Percentiles rank a stretch among this genome's conserved stretches.
phyloP scores from a whole-genome alignment of 1,140 invertebrate species.

The Drosophila busckii region DNA sequence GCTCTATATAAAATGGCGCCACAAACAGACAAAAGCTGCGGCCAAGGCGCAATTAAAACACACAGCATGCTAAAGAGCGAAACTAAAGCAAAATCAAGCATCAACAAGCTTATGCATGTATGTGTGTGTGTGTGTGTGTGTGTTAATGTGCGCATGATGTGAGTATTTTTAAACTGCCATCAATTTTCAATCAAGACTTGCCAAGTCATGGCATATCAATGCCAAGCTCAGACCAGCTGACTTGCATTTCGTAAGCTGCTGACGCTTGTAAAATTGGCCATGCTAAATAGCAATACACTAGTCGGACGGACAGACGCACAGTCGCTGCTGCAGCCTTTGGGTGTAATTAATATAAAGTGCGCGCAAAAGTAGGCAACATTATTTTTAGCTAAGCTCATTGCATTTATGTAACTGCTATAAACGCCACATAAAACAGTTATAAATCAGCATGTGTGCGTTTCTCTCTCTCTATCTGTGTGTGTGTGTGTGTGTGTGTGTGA shows the following conservation, averaged over 20 bases:
- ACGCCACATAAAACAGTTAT: constrained; percentile 26
- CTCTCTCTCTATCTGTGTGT: neutral
- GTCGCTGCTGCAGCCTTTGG: no score
- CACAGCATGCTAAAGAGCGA: no score
- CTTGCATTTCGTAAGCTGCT: neutral
- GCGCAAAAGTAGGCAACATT: no score
- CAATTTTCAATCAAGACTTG: constrained; percentile 28
- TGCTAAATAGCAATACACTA: neutral
- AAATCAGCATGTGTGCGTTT: neutral
- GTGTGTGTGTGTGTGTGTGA: constrained; percentile 13
- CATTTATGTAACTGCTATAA: constrained; percentile 12
- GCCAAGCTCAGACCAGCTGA: neutral
- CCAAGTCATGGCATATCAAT: neutral
- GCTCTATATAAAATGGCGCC: no score
- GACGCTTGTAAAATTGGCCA: constrained; percentile 31
- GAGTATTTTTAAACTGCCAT: constrained; percentile 14
- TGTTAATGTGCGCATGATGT: constrained; percentile 21
- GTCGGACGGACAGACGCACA: no score
- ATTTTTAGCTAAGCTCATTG: no score
- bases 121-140: neutral
- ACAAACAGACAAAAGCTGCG: no score
- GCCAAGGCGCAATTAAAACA: no score
- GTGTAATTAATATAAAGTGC: no score
- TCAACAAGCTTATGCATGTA: no score
- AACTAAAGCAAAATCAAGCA: no score